These are phyloP conservation scores for Diaphora mendica DNA, from an alignment of 2,888 invertebrate species.

Conservation along the genomic window DNA sequence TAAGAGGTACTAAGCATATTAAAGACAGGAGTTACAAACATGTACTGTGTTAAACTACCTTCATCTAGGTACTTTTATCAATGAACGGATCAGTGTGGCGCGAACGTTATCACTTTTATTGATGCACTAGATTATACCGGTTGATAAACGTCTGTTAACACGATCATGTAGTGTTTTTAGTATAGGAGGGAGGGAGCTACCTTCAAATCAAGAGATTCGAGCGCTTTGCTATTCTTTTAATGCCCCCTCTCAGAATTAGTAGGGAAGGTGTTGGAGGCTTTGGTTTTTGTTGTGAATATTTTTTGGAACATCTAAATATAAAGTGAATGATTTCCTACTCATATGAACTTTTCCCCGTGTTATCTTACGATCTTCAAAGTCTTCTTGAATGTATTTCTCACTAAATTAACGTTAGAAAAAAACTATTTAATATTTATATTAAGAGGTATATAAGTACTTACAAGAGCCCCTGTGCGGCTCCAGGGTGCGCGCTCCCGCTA, in stretches of 20 bases:
- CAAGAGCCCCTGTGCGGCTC: slow-evolving; percentile 76
- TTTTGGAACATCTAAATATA: no score
- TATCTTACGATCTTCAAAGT: not conserved
- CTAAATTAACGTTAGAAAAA: not conserved
- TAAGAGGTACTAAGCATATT: not conserved
- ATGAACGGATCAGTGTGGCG: not conserved
- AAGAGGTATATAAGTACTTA: slow-evolving; percentile 54
- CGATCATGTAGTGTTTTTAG: not conserved
- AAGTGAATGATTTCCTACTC: no score
- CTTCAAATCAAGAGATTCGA: no score
- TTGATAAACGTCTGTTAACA: not conserved
- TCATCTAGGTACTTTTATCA: not conserved
- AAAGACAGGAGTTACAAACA: not conserved
- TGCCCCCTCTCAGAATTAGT: no score
- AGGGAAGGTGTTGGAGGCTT: no score
- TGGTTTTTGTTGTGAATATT: no score
- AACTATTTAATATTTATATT: no score
- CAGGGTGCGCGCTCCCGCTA: slow-evolving; percentile 77
- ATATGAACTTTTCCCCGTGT: not conserved
- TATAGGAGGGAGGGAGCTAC: no score
- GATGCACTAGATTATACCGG: not conserved
- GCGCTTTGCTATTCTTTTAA: no score
- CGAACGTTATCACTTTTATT: not conserved
- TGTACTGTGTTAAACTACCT: not conserved
- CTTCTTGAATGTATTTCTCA: not conserved